These are phyloP conservation scores for Oenanthe melanoleuca DNA, from an alignment of 2,113 vertebrate genomes.

Conservation along the genomic window DNA sequence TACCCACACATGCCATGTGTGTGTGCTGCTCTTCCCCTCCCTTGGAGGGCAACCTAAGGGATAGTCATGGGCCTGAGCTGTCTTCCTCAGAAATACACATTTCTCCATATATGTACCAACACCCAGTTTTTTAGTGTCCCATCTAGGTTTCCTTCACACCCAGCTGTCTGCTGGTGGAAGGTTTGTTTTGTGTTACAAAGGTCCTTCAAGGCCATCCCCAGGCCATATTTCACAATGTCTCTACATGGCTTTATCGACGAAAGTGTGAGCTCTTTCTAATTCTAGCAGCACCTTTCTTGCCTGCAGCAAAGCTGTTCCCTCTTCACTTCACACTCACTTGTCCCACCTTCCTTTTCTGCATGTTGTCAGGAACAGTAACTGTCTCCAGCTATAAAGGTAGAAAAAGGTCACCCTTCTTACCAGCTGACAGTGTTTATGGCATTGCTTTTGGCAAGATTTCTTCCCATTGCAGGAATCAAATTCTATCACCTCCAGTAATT, in stretches of 20 bases:
- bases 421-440: not conserved
- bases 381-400: not conserved
- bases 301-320: conserved; percentile 8
- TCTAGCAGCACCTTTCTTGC: conserved; percentile 30
- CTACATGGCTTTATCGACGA: not conserved
- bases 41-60: not conserved
- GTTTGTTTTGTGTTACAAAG: not conserved
- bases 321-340: not conserved
- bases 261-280: conserved; percentile 7
- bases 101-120: not conserved
- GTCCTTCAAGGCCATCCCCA: not conserved
- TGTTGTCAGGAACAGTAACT: conserved; percentile 4
- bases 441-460: not conserved
- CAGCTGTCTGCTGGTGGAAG: not conserved
- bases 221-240: not conserved
- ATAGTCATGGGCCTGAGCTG: not conserved
- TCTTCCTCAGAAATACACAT: not conserved
- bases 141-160: not conserved
- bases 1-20: not conserved
- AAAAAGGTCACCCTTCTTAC: not conserved
- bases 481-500: not conserved
- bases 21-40: not conserved
- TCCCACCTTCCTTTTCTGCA: not conserved
- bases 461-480: not conserved
- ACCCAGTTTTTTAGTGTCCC: not conserved